Evolutionary conservation across 2,888 invertebrate species (phyloP), one percentile per base, ranked within the genome.

Genomic region (Trissolcus brochymenae): DNA sequence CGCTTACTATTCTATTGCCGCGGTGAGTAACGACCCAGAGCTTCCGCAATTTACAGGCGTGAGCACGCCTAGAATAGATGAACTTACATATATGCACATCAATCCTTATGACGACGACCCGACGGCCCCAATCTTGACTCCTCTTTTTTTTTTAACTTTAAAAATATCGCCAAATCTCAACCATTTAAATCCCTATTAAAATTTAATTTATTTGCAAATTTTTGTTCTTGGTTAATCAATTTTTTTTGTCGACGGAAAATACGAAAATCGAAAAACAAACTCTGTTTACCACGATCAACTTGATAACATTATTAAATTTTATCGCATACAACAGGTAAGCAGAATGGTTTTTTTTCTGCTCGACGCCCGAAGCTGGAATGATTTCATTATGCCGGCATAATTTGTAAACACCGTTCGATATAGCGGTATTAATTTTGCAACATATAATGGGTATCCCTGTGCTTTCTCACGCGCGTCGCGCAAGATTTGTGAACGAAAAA

Each of bases 1-100:
- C 79, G 80, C 78, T 80, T 60, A 71, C 78, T 79, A 80, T 81
- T 78, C 77, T 81, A 78, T 80, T 79, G 79, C 81, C 62, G 76
- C 60, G 68, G 72, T 73, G 77, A 77, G 77, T 77, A 77, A 77
- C 77, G 77, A 77, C 65, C 73, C 68, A 35, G 35, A 35, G 35
- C 35, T 35, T 77, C 77, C 77, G 77, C 77, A 73, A 73, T 77
- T 51, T 77, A 77, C 57, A 57, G 16, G 41, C 62, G 56, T 54
- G 67, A 59, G 59, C 53, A 65, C 50, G 50, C 62, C 67, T 49
- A 53, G 59, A 56, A 49, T 70, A 74, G 61, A 67, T 64, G 53
- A 62, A 43, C 41, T 56, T 75, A 75, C 64, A 53, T 71, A 70
- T 19, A 51, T 51, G 51, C 54, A 59, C 71, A 61, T 66, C 66